Evolutionary conservation across 2,113 vertebrate genomes (phyloP).

Genomic region (Agelaius phoeniceus): DNA sequence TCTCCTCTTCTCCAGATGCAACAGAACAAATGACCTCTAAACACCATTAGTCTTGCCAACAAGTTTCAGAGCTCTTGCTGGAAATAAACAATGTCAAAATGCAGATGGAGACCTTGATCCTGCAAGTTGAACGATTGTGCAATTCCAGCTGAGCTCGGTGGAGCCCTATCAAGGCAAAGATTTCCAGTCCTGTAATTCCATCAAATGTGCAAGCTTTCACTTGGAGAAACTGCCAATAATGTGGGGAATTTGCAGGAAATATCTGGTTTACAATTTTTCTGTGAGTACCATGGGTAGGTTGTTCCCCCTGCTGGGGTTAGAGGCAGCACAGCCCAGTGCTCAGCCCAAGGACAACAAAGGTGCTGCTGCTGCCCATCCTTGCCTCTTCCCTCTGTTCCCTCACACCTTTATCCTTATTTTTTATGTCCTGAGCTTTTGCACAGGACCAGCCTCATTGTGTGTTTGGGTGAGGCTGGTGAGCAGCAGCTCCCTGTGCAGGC

Average conservation of each 20-base stretch:
- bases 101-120: neutral
- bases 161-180: neutral
- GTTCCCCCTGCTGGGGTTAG: neutral
- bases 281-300: neutral
- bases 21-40: constrained; percentile 36
- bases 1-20: constrained; percentile 43
- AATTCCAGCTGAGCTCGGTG: neutral
- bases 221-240: neutral
- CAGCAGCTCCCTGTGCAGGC: neutral
- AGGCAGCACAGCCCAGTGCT: neutral
- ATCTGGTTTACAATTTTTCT: neutral
- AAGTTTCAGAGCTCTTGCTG: neutral
- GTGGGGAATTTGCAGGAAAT: neutral
- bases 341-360: neutral
- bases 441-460: accelerated
- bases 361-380: neutral
- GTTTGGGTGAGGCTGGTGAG: neutral
- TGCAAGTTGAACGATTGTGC: accelerated
- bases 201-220: neutral
- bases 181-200: neutral
- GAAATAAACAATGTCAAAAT: constrained; percentile 22
- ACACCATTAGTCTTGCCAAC: neutral
- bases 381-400: neutral
- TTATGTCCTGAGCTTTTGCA: accelerated
- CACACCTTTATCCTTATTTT: neutral